Evolutionary conservation across 2,888 invertebrate genomes (phyloP), one percentile per base, ranked within the genome.

Genomic region (Ctena decussata): DNA sequence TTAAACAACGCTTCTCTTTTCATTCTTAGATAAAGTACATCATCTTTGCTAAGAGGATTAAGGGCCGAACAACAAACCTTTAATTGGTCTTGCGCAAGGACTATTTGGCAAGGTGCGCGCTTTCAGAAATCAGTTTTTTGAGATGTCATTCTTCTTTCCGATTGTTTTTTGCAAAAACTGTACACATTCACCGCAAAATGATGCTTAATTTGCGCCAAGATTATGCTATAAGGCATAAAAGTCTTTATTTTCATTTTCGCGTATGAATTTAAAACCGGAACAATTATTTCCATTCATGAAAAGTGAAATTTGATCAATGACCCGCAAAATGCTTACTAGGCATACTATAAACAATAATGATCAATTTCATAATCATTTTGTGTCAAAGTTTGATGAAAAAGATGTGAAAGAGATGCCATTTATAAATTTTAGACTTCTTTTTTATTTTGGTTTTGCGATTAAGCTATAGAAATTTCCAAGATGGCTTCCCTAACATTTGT

Each of bases 21-120:
- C 91, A 89, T 91, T 83, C 82, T 89, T 88, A 90, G 88, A 91
- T 92, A 91, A 92, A 91, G 92, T 89, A 91, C 90, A 88, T 88
- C 89, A 92, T 93, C 85, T 83, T 77, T 65, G 87, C 92, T 92
- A 93, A 94, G 93, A 93, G 93, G 93, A 93, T 93, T 94, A 93
- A 92, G 85, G 90, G 81, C 89, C 91, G 89, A 87, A 84, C 88
- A 82, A 89, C 89, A 77, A 57, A 84, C 39, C 11, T 35, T 27
- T 15, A 39, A 15, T 37, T 39, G 24, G 12, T 12, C 15, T 12
- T 24, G 71, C 71, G 27, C 39, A 44, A 24, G 71, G 39, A 83
- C 86, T 86, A 86, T 79, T 78, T 86, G 74, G 71, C 46, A 77
- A 82, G 74, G 77, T 78, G 82, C 78, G 44, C 77, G n/a, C n/a